A percentile compares a stretch with the other conserved stretches of the same genome.
Evolutionary conservation across 2,888 invertebrate genomes (phyloP).

Genomic region (Lasiommata megera): DNA sequence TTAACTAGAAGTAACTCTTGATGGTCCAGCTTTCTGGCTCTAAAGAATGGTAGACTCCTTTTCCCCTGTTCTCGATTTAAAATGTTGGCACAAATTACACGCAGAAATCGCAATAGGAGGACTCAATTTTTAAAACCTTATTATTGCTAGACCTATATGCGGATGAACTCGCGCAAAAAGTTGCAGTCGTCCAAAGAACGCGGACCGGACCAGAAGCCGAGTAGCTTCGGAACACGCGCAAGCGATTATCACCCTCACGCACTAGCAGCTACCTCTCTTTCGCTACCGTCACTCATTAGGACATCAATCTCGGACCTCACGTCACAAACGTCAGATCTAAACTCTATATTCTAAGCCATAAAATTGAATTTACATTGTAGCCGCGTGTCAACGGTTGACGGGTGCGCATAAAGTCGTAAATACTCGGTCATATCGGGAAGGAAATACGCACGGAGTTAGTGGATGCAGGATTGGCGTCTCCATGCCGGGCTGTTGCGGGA

Average conservation of each 20-base stretch:
- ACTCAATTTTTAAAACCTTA: slow-evolving; percentile 62
- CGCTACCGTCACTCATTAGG: slow-evolving; percentile 51
- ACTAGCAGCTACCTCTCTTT: slow-evolving; percentile 50
- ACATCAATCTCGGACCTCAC: slow-evolving; percentile 54
- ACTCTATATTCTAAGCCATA: slow-evolving; percentile 55
- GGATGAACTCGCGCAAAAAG: slow-evolving; percentile 73
- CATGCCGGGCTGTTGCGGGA: slow-evolving; percentile 47
- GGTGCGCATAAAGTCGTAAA: slow-evolving; percentile 54
- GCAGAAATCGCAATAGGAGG: slow-evolving; percentile 24
- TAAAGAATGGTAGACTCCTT: too few relatives aligned
- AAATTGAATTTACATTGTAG: slow-evolving; percentile 56
- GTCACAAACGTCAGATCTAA: slow-evolving; percentile 47
- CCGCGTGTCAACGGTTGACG: slow-evolving; percentile 16
- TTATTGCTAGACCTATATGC: slow-evolving; percentile 62
- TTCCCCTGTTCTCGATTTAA: too few relatives aligned
- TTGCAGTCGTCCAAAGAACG: slow-evolving; percentile 73
- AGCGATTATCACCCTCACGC: slow-evolving; percentile 58
- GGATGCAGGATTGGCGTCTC: slow-evolving; percentile 63
- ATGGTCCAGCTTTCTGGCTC: too few relatives aligned
- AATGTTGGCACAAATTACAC: too few relatives aligned
- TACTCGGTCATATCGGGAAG: slow-evolving; percentile 48
- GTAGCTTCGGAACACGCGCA: slow-evolving; percentile 42
- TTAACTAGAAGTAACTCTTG: too few relatives aligned
- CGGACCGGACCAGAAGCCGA: slow-evolving; percentile 63
- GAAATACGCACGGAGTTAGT: slow-evolving; percentile 53